Conservation (phyloP, 2,888 invertebrate species). For the Heliconius hortense region DNA sequence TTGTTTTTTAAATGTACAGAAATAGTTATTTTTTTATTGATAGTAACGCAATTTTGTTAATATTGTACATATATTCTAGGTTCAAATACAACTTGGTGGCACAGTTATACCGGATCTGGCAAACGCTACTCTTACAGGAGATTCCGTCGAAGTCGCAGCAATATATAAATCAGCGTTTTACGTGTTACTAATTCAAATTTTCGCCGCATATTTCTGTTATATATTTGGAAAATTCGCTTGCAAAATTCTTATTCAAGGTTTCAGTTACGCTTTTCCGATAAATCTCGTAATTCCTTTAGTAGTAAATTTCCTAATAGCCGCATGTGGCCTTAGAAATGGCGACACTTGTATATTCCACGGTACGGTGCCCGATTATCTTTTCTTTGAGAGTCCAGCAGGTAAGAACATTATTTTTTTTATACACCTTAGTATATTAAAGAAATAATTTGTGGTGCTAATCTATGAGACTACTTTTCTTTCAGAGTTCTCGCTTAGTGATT, state of each 20-base stretch:
- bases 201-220: constrained; percentile 93
- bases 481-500: constrained; percentile 90
- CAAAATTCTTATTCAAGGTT: constrained; percentile 97
- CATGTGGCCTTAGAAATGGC: constrained; percentile 92
- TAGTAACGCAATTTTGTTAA: neutral
- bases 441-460: neutral
- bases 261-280: constrained; percentile 98
- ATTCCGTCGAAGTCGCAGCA: constrained; percentile 87
- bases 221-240: constrained; percentile 97
- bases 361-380: constrained; percentile 93
- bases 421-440: neutral
- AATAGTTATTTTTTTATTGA: neutral
- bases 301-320: constrained; percentile 92
- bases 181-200: constrained; percentile 90
- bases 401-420: constrained; percentile 3
- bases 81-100: constrained; percentile 83
- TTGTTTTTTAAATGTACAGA: neutral
- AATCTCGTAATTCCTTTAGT: constrained; percentile 95
- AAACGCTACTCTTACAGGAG: constrained; percentile 88
- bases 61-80: constrained; percentile 61
- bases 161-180: constrained; percentile 87
- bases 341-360: constrained; percentile 95
- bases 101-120: constrained; percentile 87
- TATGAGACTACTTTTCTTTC: constrained; percentile 44
- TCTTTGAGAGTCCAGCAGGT: constrained; percentile 93